Conservation (phyloP, 2,888 invertebrate genomes). For the Callyntrura sp. region DNA sequence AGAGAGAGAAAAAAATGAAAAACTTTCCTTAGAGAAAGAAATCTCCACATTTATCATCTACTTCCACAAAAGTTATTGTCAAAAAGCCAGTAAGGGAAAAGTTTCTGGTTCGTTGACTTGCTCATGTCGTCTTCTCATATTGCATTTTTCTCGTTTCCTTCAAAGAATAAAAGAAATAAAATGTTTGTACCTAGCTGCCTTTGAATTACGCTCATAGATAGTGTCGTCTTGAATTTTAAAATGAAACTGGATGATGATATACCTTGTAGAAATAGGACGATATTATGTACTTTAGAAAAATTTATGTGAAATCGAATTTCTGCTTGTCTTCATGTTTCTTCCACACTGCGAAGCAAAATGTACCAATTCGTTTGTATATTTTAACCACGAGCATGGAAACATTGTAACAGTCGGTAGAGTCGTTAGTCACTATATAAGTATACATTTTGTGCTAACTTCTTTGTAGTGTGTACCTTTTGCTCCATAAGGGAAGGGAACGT, state of each 20-base stretch:
- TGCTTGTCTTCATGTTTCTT: not conserved
- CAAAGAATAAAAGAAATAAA: conserved; percentile 10
- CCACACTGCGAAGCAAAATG: too few relatives aligned
- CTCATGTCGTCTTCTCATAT: conserved; percentile 67
- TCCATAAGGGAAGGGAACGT: not conserved
- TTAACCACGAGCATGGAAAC: not conserved
- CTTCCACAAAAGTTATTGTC: conserved; percentile 32
- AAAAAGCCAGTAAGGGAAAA: conserved; percentile 60
- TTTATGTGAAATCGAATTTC: conserved; percentile 11
- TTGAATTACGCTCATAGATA: conserved; percentile 24
- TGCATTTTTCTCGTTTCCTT: conserved; percentile 59
- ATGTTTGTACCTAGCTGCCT: not conserved
- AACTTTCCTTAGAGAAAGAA: conserved; percentile 28
- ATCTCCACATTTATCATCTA: conserved; percentile 42
- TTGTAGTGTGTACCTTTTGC: not conserved
- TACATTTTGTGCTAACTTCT: not conserved
- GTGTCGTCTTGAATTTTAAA: conserved; percentile 11
- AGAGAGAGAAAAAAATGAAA: not conserved
- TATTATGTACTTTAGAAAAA: conserved; percentile 1
- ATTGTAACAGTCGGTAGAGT: not conserved
- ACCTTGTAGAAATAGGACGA: not conserved
- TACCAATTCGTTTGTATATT: too few relatives aligned
- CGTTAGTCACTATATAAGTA: not conserved
- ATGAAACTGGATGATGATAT: not conserved
- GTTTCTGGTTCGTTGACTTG: conserved; percentile 73